A percentile compares a stretch with the other conserved stretches of the same genome.
Evolutionary conservation across 1,140 invertebrate species (phyloP).

Genomic region (Aricia agestis): DNA sequence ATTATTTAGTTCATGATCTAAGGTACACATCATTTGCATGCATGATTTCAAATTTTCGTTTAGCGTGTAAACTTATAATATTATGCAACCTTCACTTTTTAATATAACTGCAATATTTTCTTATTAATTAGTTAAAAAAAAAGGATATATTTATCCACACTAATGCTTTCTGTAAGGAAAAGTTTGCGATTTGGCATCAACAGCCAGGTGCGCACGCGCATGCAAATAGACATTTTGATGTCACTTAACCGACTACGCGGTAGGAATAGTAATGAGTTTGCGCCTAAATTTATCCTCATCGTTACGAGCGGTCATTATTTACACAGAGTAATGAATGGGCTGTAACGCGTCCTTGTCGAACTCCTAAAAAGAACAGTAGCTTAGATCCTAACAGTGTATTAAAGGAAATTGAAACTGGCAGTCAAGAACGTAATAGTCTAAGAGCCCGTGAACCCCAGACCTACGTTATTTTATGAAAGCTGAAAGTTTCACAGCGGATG

Average conservation of each 20-base stretch:
- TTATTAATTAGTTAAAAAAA: not conserved
- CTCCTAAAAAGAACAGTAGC: not conserved
- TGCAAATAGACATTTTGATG: slow-evolving; percentile 11
- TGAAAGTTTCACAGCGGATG: too few species aligned
- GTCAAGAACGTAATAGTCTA: too few species aligned
- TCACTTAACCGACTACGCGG: not conserved
- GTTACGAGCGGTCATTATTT: not conserved
- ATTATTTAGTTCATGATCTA: too few species aligned
- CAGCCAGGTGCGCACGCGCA: slow-evolving; percentile 20
- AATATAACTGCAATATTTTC: too few species aligned
- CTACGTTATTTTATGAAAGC: too few species aligned
- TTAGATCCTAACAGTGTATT: too few species aligned
- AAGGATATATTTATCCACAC: not conserved
- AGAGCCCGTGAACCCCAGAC: too few species aligned
- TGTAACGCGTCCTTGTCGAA: not conserved
- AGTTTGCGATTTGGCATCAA: not conserved
- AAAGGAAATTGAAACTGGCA: too few species aligned
- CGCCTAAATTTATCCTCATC: not conserved
- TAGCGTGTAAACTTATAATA: too few species aligned
- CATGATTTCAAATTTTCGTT: too few species aligned
- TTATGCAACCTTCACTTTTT: too few species aligned
- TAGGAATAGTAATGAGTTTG: not conserved
- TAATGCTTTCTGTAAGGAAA: not conserved
- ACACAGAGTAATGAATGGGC: not conserved
- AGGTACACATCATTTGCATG: too few species aligned